Evolutionary conservation across 2,888 invertebrate species (phyloP), one percentile per base, ranked within the genome.

Genomic region (Troilus luridus): DNA sequence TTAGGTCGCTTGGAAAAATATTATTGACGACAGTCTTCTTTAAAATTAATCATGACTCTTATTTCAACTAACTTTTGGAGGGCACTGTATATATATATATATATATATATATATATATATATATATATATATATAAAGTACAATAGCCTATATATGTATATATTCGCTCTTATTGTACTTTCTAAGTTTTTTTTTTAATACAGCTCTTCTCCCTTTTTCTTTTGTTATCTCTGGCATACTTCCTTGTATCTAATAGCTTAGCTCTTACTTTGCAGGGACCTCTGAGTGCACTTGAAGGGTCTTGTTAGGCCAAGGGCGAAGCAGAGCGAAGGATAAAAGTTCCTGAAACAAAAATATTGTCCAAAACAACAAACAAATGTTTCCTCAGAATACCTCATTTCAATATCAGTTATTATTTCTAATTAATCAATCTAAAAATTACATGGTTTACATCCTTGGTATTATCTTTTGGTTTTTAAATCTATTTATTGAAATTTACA

Each of bases 261-360:
- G 24, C 72, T 11, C 72, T 27, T 27, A 19, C 27, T 41, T 77
- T 77, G 17, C 27, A 14, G 27, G 7, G 27, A 19, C 11, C 72
- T 8, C 27, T 77, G 41, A 77, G 72, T 77, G 72, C 72, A 77
- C 72, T 77, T 41, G 7, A 41, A 41, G 72, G 27, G 72, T 14
- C 72, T 77, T 77, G 72, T 77, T 77, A 77, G 72, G 72, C 41
- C 27, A 41, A 77, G 72, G 72, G 41, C 41, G 72, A 77, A 41
- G 72, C 27, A 14, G 72, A 1, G 3, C 27, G 14, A 10, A 24
- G 67, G 11, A n/a, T 64, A 64, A 24, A 64, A 64, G 64, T 64
- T 24, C 24, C 10, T 64, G 0, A 11, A 64, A n/a, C n/a, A 64
- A 64, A 62, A 64, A 64, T 64, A 64, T 64, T 64, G 9, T 24